Percentiles rank a stretch among this genome's conserved stretches.
phyloP scores from a whole-genome alignment of 2,888 invertebrate species.

The Xestia c-nigrum region DNA sequence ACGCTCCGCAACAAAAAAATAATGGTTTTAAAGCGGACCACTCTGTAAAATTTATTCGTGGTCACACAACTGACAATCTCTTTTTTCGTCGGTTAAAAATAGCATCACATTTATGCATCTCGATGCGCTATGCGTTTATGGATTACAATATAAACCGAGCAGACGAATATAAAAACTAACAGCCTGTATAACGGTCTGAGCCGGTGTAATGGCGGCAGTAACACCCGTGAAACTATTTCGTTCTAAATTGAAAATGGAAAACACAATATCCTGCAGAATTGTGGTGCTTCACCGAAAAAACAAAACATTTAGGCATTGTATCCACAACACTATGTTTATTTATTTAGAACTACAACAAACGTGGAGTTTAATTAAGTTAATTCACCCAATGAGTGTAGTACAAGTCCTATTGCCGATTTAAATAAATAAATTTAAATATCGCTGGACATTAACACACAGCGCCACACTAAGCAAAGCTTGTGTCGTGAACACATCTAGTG shows the following conservation, averaged over 20 bases:
- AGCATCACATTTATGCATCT: neutral
- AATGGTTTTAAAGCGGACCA: neutral
- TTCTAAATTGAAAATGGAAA: slow-evolving; percentile 43
- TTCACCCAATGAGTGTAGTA: neutral
- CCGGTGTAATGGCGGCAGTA: slow-evolving; percentile 13
- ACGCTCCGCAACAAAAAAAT: neutral
- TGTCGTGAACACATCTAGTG: too few species aligned
- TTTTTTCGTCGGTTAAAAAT: neutral
- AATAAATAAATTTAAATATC: too few species aligned
- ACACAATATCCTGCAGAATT: slow-evolving; percentile 29
- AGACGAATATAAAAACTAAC: slow-evolving; percentile 38
- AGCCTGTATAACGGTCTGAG: slow-evolving; percentile 12
- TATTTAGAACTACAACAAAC: neutral
- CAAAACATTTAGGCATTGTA: neutral
- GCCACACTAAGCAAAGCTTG: too few species aligned
- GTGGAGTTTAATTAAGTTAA: neutral
- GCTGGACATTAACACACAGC: too few species aligned
- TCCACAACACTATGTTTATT: neutral
- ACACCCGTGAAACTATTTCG: slow-evolving; percentile 21
- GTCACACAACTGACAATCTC: neutral
- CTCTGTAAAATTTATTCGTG: neutral
- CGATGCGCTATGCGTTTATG: neutral
- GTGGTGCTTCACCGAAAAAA: neutral
- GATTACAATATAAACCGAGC: slow-evolving; percentile 18
- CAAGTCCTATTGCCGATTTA: neutral